A percentile compares a stretch with the other conserved stretches of the same genome.
phyloP scores from a whole-genome alignment of 2,113 vertebrate species.

The Edolisoma coerulescens region DNA sequence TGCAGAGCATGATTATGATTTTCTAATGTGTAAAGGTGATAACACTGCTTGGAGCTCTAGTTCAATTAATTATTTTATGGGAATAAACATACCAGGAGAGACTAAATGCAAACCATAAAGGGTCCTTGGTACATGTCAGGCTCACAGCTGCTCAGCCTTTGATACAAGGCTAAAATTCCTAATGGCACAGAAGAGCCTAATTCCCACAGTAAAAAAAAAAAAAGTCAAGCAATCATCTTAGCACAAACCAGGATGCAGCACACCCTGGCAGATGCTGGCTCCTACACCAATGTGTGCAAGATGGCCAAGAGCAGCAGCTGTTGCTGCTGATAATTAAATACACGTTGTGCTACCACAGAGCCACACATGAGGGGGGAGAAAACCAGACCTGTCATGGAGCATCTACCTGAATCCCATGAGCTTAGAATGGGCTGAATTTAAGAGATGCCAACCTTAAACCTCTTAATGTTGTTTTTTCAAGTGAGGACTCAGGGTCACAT shows the following conservation, averaged over 20 bases:
- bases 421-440: background rate
- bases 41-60: background rate
- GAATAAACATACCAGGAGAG: conserved; percentile 6
- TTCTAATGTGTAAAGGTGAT: conserved; percentile 16
- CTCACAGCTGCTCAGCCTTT: background rate
- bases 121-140: background rate
- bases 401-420: rapidly evolving
- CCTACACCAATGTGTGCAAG: background rate
- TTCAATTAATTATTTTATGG: conserved; percentile 28
- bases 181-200: background rate
- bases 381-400: background rate
- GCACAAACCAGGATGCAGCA: background rate
- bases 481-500: background rate
- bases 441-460: background rate
- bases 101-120: background rate
- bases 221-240: background rate
- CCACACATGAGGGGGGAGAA: rapidly evolving
- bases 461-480: background rate
- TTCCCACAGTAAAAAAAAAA: background rate
- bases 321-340: background rate
- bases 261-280: background rate
- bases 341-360: background rate
- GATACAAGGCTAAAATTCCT: background rate
- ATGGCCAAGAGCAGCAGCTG: background rate
- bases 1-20: background rate